Evolutionary conservation across 2,888 invertebrate genomes (phyloP).

Genomic region (Pardosa pseudoannulata): DNA sequence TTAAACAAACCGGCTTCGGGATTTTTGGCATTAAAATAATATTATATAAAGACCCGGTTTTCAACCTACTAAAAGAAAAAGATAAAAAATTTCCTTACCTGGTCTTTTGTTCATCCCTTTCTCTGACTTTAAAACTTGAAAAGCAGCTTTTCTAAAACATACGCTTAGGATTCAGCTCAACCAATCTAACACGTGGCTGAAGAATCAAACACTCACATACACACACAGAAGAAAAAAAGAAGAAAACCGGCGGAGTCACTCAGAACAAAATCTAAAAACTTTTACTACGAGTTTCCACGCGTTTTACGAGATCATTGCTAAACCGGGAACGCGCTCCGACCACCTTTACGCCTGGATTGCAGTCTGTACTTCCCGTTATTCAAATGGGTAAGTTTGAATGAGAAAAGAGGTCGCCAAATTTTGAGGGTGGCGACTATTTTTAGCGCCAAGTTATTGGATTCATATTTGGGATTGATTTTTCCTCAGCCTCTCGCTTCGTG

Average conservation of each 20-base stretch:
- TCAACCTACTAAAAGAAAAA: too few species aligned
- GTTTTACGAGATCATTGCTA: not conserved
- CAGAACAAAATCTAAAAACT: not conserved
- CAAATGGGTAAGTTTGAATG: not conserved
- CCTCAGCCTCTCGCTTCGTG: too few species aligned
- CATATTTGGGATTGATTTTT: too few species aligned
- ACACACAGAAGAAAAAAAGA: not conserved
- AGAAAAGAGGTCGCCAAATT: not conserved
- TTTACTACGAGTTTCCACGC: not conserved
- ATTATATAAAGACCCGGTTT: too few species aligned
- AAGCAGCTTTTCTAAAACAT: not conserved
- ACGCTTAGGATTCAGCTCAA: not conserved
- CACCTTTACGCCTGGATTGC: not conserved
- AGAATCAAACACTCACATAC: not conserved
- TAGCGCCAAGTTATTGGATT: not conserved
- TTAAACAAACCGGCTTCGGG: too few species aligned
- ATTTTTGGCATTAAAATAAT: too few species aligned
- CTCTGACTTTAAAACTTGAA: not conserved
- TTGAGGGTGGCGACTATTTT: not conserved
- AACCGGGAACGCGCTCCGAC: not conserved
- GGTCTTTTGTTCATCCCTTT: not conserved
- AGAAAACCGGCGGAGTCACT: too few species aligned
- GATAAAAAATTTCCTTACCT: not conserved
- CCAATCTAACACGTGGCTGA: conserved; percentile 2
- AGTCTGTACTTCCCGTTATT: not conserved